Base-by-base conservation (phyloP, 2,888 invertebrate genomes). In the Drosophila nigricruria region DNA sequence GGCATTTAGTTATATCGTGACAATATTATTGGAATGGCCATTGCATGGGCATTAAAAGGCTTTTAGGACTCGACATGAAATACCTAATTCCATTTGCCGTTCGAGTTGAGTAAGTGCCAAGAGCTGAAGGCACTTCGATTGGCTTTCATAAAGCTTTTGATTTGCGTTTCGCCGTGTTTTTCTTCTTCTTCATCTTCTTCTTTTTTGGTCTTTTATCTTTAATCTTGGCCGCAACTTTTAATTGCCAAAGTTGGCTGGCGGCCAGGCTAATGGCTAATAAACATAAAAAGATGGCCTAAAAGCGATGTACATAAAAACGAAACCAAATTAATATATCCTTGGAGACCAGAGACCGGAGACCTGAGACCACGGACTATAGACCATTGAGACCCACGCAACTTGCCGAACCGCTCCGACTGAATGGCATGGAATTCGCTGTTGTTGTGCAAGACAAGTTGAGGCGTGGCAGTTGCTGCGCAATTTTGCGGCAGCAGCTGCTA, bases 251-350 rank as follows among this genome's bases (percentile, higher is more conserved):
- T 70, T 88, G 36, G 38, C 25, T 49, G 23, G 61, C 70, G 82
- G 88, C 68, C 82, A 73, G 70, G 56, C 71, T 88, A 89, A 88
- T 88, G 81, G 87, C 81, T 75, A 84, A 89, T 89, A 89, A 84
- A 81, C 81, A 89, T 80, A 73, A 78, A 74, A 77, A 72, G 62
- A 77, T 67, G 63, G 66, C 65, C 75, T 74, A 81, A 84, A 78
- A 89, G 79, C 75, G 47, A 40, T 34, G 65, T 56, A 77, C 88
- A 86, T 83, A 80, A 85, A 85, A 85, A 64, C 79, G 79, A 74
- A 87, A 70, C 84, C 81, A 79, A 87, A 85, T 89, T 85, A 89
- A 89, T 85, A 87, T 89, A 87, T 85, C 84, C 84, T 87, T 85
- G 88, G 84, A 85, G 84, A 85, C 84, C 70, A 89, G 67, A 50